These are phyloP conservation scores for Hylaeus anthracinus DNA, from an alignment of 1,140 invertebrate genomes.

Conservation along the genomic window DNA sequence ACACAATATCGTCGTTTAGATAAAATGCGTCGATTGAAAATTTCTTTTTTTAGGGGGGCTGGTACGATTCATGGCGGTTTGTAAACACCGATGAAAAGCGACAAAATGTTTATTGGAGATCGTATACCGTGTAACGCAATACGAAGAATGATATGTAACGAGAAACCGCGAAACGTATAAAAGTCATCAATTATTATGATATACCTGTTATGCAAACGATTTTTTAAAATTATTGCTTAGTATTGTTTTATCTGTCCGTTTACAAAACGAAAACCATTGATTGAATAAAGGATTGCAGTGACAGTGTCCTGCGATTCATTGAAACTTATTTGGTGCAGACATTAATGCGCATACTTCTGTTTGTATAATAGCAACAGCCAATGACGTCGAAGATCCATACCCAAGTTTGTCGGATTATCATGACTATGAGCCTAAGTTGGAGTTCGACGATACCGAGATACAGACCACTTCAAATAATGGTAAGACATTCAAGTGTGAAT, in stretches of 20 bases:
- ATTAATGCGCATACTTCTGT: conserved; percentile 28
- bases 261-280: conserved; percentile 13
- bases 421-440: conserved; percentile 96
- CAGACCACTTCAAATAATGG: conserved; percentile 80
- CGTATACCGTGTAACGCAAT: conserved; percentile 20
- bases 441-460: conserved; percentile 97
- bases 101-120: conserved; percentile 32
- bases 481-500: conserved; percentile 48
- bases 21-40: not conserved
- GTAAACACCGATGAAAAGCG: conserved; percentile 26
- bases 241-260: conserved; percentile 8
- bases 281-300: conserved; percentile 8
- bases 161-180: conserved; percentile 29
- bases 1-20: not conserved
- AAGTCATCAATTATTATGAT: conserved; percentile 22
- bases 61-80: conserved; percentile 1
- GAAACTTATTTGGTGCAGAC: conserved; percentile 14
- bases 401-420: conserved; percentile 95
- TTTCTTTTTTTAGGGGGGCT: not conserved
- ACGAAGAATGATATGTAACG: conserved; percentile 16
- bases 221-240: not conserved
- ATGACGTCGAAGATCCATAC: conserved; percentile 89
- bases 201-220: conserved; percentile 31
- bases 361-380: conserved; percentile 68
- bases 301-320: conserved; percentile 9